Conservation (phyloP, 1,140 invertebrate genomes). For the Solen grandis region DNA sequence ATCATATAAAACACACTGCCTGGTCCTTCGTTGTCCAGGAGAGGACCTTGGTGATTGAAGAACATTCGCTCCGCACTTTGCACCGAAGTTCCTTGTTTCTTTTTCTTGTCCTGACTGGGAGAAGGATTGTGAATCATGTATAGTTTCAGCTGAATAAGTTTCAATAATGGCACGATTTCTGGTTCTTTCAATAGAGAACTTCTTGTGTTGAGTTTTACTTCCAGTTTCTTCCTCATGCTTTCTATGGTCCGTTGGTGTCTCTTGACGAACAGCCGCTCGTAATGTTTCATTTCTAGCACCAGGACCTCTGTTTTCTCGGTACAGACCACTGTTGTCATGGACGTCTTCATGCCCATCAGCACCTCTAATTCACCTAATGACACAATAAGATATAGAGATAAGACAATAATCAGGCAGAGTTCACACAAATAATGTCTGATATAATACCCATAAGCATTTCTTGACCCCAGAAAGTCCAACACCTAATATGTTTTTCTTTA, state of each 20-base stretch:
- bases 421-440: too few species aligned
- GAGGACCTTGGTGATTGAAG: conserved; percentile 73
- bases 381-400: too few species aligned
- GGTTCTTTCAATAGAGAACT: conserved; percentile 63
- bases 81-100: conserved; percentile 58
- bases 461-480: too few species aligned
- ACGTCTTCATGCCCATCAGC: conserved; percentile 76
- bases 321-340: conserved; percentile 77
- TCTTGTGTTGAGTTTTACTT: conserved; percentile 65
- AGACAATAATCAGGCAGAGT: too few species aligned
- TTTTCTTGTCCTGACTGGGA: conserved; percentile 52
- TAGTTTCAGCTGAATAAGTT: conserved; percentile 50
- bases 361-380: conserved; percentile 79
- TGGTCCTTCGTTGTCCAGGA: conserved; percentile 76
- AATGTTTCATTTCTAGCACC: conserved; percentile 79
- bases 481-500: too few species aligned
- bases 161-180: conserved; percentile 67
- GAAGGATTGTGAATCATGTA: conserved; percentile 51
- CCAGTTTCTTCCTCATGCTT: conserved; percentile 69
- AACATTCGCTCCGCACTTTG: conserved; percentile 70
- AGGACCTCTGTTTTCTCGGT: conserved; percentile 78
- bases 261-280: conserved; percentile 76
- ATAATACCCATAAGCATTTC: too few species aligned
- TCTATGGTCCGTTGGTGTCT: conserved; percentile 77
- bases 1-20: conserved; percentile 79